Conservation (phyloP, 2,888 invertebrate species). For the Drosophila meridionalis region DNA sequence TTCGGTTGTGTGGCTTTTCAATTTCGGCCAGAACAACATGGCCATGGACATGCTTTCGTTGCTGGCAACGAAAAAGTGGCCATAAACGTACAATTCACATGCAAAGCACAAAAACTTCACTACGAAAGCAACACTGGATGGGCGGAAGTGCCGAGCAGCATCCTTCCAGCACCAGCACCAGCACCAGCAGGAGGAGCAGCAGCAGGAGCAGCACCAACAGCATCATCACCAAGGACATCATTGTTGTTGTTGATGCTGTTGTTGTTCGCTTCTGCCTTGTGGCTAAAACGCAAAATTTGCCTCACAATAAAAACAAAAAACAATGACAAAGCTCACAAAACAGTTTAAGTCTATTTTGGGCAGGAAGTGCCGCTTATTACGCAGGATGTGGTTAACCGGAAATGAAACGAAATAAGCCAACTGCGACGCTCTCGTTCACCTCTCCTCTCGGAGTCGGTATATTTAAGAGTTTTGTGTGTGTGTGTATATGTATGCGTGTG, state of each 20-base stretch:
- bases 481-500: slow-evolving; percentile 2
- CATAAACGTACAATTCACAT: slow-evolving; percentile 80
- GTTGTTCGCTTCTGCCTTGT: slow-evolving; percentile 32
- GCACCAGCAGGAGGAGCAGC: slow-evolving; percentile 13
- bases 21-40: slow-evolving; percentile 54
- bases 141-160: slow-evolving; percentile 66
- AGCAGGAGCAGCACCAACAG: slow-evolving; percentile 10
- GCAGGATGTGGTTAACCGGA: slow-evolving; percentile 81
- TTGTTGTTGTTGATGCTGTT: slow-evolving; percentile 9
- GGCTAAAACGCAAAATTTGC: slow-evolving; percentile 64
- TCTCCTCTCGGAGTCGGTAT: slow-evolving; percentile 4
- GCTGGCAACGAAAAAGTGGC: slow-evolving; percentile 51
- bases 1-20: slow-evolving; percentile 71
- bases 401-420: slow-evolving; percentile 80
- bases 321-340: slow-evolving; percentile 65
- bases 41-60: slow-evolving; percentile 21
- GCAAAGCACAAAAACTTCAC: slow-evolving; percentile 70
- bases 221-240: slow-evolving; percentile 33
- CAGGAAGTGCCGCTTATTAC: slow-evolving; percentile 79
- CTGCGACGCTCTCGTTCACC: slow-evolving; percentile 61
- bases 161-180: slow-evolving; percentile 56
- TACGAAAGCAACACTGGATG: slow-evolving; percentile 25
- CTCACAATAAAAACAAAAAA: slow-evolving; percentile 75
- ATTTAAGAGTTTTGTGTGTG: neutral
- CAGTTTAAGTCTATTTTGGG: slow-evolving; percentile 75